Evolutionary conservation across 2,113 vertebrate species (phyloP), one percentile per base, ranked within the genome.

Genomic region (Pluvialis apricaria): DNA sequence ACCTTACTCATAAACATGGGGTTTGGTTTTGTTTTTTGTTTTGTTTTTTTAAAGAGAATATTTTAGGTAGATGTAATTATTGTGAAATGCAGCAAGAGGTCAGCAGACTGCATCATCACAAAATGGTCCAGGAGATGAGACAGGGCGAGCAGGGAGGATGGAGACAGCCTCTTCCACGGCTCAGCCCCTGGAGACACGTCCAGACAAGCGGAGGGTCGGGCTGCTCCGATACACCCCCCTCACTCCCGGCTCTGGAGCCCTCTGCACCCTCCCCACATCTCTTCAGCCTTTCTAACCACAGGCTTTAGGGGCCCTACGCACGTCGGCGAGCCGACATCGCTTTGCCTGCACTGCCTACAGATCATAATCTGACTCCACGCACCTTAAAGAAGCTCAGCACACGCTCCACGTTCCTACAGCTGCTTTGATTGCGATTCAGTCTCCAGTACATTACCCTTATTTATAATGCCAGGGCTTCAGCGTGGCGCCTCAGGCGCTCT

Each of bases 401-500:
- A 31, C 51, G 36, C 83, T 81, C 42, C 0, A 2, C n/a, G 6
- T 78, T 88, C 89, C 84, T 90, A 49, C 42, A 66, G 93, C 62
- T 36, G 92, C 92, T 96, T 81, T 95, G 95, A 97, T 87, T 97
- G 94, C 95, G 91, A 90, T 82, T 92, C 97, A 91, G 79, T 40
- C 94, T 88, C 93, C 81, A 95, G 96, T 95, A 96, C 93, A 95
- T 98, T 97, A 97, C 96, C 93, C 95, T 98, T 97, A 98, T 97
- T 98, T 97, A 97, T 94, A 98, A 98, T 64, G 20, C 73, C 90
- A 25, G 82, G 57, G 34, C 92, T 89, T 85, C 81, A 45, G 60
- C 72, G 19, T 36, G 62, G 62, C 11, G 97, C 97, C 96, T 90
- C 77, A 62, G 98, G 97, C 96, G 14, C 6, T 91, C 69, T n/a